Base-by-base conservation (phyloP, 1,140 invertebrate species). In the Coptotermes formosanus region DNA sequence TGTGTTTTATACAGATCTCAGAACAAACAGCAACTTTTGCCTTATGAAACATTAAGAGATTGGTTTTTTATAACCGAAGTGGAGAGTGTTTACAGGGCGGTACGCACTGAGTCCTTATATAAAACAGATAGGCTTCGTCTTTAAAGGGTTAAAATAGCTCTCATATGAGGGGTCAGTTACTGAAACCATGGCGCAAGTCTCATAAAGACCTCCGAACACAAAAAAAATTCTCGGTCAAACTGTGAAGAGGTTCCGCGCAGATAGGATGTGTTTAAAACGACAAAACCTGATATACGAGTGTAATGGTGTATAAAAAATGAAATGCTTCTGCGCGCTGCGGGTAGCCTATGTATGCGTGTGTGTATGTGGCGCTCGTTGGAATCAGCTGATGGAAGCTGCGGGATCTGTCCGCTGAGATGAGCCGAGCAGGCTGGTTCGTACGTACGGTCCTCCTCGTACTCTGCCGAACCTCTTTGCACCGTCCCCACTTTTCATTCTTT, bases 291-390 rank as follows among this genome's bases (percentile, higher is more conserved):
- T 75, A 16, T 75, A 75, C n/a, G 64, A 75, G 64, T 75, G 64
- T 30, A 75, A 75, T 75, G 64, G 64, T 75, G 25, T 75, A 75
- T 75, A 30, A 75, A 75, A 75, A 75, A n/a, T 30, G n/a, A 75
- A 75, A 75, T 30, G 64, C 64, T 75, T 75, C 64, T 75, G 64
- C 64, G 64, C 64, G 64, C 8, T 75, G 64, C n/a, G 59, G 25
- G 6, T 59, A 38, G 55, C 21, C 14, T 59, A 23, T 59, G 6
- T 59, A 23, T 59, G 55, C 14, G 25, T n/a, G n/a, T 75, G 64
- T 30, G 64, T n/a, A 14, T 12, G 64, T 75, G 3, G 64, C 64
- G 25, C 64, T 75, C 64, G 14, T 30, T 12, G 64, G 11, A 30
- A 75, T 75, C 64, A 75, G 64, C 64, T 75, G 59, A 64, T 48